Conservation (phyloP, 2,888 invertebrate species). For the Danaus chrysippus region DNA sequence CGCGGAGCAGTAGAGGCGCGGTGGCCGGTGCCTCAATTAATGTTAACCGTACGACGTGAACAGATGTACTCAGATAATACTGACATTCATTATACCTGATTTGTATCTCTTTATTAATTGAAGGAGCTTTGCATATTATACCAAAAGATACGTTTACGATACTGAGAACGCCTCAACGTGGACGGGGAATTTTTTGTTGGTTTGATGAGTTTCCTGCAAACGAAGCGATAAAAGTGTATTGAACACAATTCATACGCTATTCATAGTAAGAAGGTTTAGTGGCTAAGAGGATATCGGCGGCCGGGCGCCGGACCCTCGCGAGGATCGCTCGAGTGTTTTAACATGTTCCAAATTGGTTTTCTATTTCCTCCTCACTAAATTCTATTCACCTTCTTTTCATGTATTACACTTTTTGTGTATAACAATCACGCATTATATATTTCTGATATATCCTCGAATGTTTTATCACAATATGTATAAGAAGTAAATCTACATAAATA, state of each 20-base stretch:
- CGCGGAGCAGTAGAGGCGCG: conserved; percentile 20
- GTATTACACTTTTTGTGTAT: conserved; percentile 2
- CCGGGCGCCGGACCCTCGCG: conserved; percentile 16
- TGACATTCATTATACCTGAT: conserved; percentile 22
- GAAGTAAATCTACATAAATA: background rate
- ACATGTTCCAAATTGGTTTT: conserved; percentile 30
- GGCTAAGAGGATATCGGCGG: too few relatives aligned
- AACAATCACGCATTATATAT: background rate
- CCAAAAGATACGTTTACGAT: conserved; percentile 4
- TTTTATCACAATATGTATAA: too few relatives aligned
- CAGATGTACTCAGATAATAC: conserved; percentile 28
- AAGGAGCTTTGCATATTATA: conserved; percentile 11
- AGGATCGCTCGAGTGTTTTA: conserved; percentile 28
- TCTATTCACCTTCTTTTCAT: conserved; percentile 16
- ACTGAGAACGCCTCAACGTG: background rate
- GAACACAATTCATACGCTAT: conserved; percentile 22
- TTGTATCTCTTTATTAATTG: conserved; percentile 19
- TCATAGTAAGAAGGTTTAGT: conserved; percentile 24
- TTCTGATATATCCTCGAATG: background rate
- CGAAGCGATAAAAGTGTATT: background rate
- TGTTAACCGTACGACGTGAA: conserved; percentile 20
- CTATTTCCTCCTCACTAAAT: conserved; percentile 20
- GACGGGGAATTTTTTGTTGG: background rate
- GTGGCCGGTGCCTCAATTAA: conserved; percentile 30
- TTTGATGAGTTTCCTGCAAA: background rate